Base-by-base conservation (phyloP, 2,113 vertebrate species). In the Dasyprocta punctata region DNA sequence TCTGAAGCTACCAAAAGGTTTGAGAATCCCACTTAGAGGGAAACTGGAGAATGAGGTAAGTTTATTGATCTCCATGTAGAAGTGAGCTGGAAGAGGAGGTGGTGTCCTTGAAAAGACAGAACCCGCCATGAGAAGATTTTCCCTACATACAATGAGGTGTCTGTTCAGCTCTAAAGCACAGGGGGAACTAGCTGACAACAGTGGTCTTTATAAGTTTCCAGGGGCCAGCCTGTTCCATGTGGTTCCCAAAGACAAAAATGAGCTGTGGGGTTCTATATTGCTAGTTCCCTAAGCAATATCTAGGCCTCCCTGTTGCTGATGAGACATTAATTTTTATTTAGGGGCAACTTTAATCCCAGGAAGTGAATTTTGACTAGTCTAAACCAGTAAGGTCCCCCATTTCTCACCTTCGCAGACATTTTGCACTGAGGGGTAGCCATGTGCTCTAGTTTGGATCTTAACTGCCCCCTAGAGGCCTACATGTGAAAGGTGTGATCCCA, bases 1-100 rank as follows among this genome's bases (percentile, higher is more conserved):
- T 95, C 77, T 65, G 58, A 60, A 78, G 33, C 52, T 95, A 38
- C 78, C 82, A 88, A 65, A 95, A 85, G 36, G 2, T 41, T 94
- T 92, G 49, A 41, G 38, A 92, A n/a, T n/a, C 5, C 12, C 85
- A 49, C 56, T 92, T 52, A 47, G 69, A 90, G 47, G 41, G 47
- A 84, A 38, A 13, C 28, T 94, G n/a, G 30, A n/a, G 30, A 85
- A 84, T 36, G 75, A 69, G 73, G 36, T 65, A 54, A 89, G 28
- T 67, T 61, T 47, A 20, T 22, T 63, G 86, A 33, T 77, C 69
- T 88, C 44, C 56, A 33, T 0, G 8, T 8, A 36, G 47, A 44
- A 63, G 67, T 56, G 75, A 95, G 83, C 5, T 56, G 13, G 47
- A 67, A 63, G 56, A 95, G 69, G 17, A 88, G 26, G 26, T 4